Base-by-base conservation (phyloP, 92 coral and sea anemone species). In the Phenganax stokvisi region DNA sequence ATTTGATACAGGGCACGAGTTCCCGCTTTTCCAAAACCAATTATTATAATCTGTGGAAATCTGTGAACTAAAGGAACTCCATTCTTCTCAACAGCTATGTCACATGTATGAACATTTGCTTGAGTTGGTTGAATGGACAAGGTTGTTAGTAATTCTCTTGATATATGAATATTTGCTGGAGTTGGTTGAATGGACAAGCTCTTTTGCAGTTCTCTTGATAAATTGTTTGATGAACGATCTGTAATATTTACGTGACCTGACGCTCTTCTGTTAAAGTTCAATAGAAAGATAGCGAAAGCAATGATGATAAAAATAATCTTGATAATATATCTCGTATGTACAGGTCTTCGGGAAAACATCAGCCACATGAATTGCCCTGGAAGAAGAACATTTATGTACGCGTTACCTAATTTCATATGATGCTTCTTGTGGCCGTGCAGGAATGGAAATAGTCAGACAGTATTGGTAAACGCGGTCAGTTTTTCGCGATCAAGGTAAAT, bases 21-120 rank as follows among this genome's bases (percentile, higher is more conserved):
- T 28, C 81, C 81, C 31, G 72, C 44, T 8, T 66, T 66, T 3
- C 81, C 70, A 25, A 76, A 76, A 12, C 81, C 81, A 58, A 76
- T 76, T 16, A 60, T 76, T 60, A 76, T 76, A 29, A 76, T 76
- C 28, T 76, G 81, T 29, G 81, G 81, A 76, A 76, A 76, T 28
- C 69, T 60, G n/a, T 62, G 81, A 4, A 55, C 54, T 27, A 76
- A 76, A 7, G 56, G 17, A 52, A 16, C 9, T 17, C 20, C 16
- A 31, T 31, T 69, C 3, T 54, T 72, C 10, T n/a, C 44, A 9
- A 72, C 13, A 31, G 72, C 47, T 66, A 25, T 66, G 30, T 66
- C 72, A 9, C 72, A 66, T 30, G 13, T 66, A 7, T 66, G 13
- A 20, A 66, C 3, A 27, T 20, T 3, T 66, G 28, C 51, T 9